Evolutionary conservation across 92 coral and sea anemone genomes (phyloP), one percentile per base, ranked within the genome.

Genomic region (Pocillopora meandrina): DNA sequence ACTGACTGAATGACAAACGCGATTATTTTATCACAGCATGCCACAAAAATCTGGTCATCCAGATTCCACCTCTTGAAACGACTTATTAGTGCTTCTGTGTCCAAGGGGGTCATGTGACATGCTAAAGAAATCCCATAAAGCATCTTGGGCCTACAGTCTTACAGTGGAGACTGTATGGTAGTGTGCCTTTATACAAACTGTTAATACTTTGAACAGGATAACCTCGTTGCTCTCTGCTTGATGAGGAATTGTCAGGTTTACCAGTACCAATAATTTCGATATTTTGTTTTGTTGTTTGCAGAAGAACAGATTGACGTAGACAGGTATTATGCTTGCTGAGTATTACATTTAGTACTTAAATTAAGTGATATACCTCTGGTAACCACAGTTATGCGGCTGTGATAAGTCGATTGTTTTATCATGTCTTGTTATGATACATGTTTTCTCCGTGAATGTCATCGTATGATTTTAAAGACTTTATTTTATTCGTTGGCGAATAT

Each of bases 91-190:
- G 73, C 33, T 18, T 35, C 81, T 78, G 89, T 76, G 71, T 65
- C n/a, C 66, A 31, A 83, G 77, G 89, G 71, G 84, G 57, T 84
- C 83, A 75, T 65, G 77, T 83, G 92, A 84, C 88, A 73, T 93
- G 98, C 98, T 49, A 95, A 2, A 95, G 76, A 72, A 90, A 90
- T 80, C 74, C 21, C 61, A 36, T 75, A 87, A 82, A 86, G 90
- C 88, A 71, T 68, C 14, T 90, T 81, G 98, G 98, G 98, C 98
- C 94, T 86, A 89, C 87, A 87, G 86, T 82, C 88, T 60, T 15
- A 10, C 31, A 89, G 94, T 66, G 17, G 74, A 73, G 89, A 82
- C 91, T 89, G 87, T 78, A 42, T 70, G 91, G 96, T 82, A 87
- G 98, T 93, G 77, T 82, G 95, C 58, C 90, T 85, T 91, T 86